Conservation (phyloP, 2,797 vertebrate genomes). For the Acanthis flammea region DNA sequence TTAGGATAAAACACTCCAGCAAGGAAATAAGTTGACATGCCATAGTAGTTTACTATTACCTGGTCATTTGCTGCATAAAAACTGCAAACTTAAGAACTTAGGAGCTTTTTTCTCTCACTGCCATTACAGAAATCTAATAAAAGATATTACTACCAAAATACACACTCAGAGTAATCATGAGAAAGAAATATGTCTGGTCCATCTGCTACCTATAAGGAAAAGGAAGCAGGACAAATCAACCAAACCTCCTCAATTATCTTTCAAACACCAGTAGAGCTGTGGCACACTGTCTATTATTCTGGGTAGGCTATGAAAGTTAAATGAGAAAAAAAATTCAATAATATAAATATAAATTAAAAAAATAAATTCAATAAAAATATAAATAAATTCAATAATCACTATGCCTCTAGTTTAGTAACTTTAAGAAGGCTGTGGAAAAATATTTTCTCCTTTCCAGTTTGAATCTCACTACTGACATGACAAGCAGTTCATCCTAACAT, state of each 20-base stretch:
- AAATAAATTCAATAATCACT: not conserved
- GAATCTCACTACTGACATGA: not conserved
- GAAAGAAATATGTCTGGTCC: not conserved
- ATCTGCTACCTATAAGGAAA: not conserved
- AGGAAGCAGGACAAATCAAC: conserved; percentile 55
- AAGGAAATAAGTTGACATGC: not conserved
- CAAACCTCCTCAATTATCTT: conserved; percentile 45
- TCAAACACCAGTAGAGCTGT: not conserved
- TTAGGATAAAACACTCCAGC: not conserved
- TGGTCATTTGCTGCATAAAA: not conserved
- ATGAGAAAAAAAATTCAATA: not conserved
- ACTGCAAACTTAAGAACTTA: not conserved
- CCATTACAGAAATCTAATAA: not conserved
- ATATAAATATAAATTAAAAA: too few species aligned
- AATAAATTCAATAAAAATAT: too few species aligned
- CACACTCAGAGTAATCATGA: not conserved
- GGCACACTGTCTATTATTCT: not conserved
- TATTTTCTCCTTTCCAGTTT: not conserved
- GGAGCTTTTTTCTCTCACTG: not conserved
- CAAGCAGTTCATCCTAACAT: not conserved
- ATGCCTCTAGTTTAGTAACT: not conserved
- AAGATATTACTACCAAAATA: not conserved
- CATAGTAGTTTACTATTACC: not conserved
- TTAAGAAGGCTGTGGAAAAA: not conserved
- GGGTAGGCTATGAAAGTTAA: not conserved